Conservation (phyloP, 2,797 vertebrate species). For the Micromesistius poutassou region DNA sequence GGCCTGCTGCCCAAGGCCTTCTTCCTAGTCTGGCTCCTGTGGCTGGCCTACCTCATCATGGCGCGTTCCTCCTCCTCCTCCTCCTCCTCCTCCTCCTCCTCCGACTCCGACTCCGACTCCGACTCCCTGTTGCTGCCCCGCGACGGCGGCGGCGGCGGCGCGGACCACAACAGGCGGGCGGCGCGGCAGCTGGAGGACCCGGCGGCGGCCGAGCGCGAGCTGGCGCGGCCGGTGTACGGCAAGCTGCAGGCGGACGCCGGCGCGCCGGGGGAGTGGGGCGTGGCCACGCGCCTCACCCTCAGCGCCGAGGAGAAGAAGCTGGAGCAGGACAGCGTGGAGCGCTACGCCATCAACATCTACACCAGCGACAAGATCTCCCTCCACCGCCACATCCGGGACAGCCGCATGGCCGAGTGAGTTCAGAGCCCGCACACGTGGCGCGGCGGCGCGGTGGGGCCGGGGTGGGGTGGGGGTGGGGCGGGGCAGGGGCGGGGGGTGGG, state of each 20-base stretch:
- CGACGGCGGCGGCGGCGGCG: constrained; percentile 33
- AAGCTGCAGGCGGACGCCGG: constrained; percentile 74
- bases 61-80: constrained; percentile 70
- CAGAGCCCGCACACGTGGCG: background rate
- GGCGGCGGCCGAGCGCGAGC: constrained; percentile 58
- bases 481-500: too few species aligned
- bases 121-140: background rate
- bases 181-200: constrained; percentile 52
- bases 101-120: too few species aligned
- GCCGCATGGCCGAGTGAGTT: constrained; percentile 86
- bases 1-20: constrained; percentile 79
- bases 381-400: constrained; percentile 92
- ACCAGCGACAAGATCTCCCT: constrained; percentile 93
- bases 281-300: constrained; percentile 74
- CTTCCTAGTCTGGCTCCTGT: constrained; percentile 79
- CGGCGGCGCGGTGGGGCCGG: too few species aligned
- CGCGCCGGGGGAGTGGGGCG: constrained; percentile 86
- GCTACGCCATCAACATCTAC: constrained; percentile 92
- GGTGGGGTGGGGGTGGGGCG: too few species aligned
- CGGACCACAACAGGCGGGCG: constrained; percentile 38
- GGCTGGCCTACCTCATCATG: constrained; percentile 80
- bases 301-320: constrained; percentile 76
- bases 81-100: constrained; percentile 59
- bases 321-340: constrained; percentile 85
- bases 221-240: constrained; percentile 78